These are phyloP conservation scores for Ciconia boyciana DNA, from an alignment of 2,113 vertebrate genomes.

Conservation along the genomic window DNA sequence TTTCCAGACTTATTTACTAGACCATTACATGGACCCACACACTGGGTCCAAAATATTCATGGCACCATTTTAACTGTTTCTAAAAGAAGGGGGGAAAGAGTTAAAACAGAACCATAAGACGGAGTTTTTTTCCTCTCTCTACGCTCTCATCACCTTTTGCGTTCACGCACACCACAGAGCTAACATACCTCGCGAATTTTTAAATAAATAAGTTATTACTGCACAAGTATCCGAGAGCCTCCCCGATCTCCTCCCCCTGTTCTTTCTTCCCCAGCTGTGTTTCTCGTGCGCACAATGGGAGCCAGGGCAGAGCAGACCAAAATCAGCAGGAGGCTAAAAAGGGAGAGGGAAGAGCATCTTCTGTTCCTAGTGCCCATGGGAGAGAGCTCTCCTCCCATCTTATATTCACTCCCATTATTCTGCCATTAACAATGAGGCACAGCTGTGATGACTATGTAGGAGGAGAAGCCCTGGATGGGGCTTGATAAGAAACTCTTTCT, in stretches of 20 bases:
- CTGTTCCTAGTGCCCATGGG: background rate
- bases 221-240: background rate
- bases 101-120: background rate
- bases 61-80: background rate
- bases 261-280: background rate
- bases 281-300: rapidly evolving
- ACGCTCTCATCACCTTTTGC: background rate
- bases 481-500: background rate
- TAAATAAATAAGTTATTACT: background rate
- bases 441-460: background rate
- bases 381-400: background rate
- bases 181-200: background rate
- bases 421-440: background rate
- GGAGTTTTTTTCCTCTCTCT: background rate
- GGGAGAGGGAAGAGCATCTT: background rate
- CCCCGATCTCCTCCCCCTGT: background rate
- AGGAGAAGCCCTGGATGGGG: background rate
- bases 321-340: background rate
- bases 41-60: background rate
- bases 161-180: background rate
- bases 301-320: background rate
- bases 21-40: background rate
- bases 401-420: rapidly evolving
- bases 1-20: background rate
- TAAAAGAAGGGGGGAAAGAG: background rate